These are phyloP conservation scores for Carduelis carduelis DNA, from an alignment of 2,797 vertebrate species.

Conservation along the genomic window DNA sequence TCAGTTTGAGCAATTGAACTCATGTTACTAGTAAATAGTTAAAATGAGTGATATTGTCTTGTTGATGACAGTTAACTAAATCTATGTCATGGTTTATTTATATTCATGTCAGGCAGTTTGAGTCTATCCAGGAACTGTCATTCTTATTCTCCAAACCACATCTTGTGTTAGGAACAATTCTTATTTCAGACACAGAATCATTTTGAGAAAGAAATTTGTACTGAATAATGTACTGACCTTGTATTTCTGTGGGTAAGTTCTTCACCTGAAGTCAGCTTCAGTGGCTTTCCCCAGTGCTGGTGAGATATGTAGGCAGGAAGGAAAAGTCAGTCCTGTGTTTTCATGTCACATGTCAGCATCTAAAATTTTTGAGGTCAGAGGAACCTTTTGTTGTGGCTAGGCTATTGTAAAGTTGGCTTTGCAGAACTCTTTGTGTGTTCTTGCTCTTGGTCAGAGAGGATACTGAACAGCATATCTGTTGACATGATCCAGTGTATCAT, in stretches of 20 bases:
- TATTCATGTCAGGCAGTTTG: background rate
- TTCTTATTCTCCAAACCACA: background rate
- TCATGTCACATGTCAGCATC: background rate
- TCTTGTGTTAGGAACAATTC: background rate
- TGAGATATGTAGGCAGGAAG: background rate
- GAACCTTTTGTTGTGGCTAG: constrained; percentile 47
- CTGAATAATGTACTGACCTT: background rate
- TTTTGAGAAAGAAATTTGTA: background rate
- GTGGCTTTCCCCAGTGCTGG: background rate
- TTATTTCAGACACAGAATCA: background rate
- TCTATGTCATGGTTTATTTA: background rate
- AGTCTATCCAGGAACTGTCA: background rate
- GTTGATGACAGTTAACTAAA: background rate
- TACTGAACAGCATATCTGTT: background rate
- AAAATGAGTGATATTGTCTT: background rate
- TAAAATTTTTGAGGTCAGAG: constrained; percentile 21
- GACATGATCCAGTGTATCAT: background rate
- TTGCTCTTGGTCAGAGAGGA: background rate
- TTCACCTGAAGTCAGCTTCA: background rate
- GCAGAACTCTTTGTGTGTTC: background rate
- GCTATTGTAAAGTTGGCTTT: background rate
- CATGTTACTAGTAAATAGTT: background rate
- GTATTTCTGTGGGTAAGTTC: background rate
- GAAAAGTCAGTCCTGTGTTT: background rate
- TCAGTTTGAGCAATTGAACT: background rate